Percentiles rank a stretch among this genome's conserved stretches.
phyloP scores from a whole-genome alignment of 2,113 vertebrate species.

The Micronycteris hirsuta region DNA sequence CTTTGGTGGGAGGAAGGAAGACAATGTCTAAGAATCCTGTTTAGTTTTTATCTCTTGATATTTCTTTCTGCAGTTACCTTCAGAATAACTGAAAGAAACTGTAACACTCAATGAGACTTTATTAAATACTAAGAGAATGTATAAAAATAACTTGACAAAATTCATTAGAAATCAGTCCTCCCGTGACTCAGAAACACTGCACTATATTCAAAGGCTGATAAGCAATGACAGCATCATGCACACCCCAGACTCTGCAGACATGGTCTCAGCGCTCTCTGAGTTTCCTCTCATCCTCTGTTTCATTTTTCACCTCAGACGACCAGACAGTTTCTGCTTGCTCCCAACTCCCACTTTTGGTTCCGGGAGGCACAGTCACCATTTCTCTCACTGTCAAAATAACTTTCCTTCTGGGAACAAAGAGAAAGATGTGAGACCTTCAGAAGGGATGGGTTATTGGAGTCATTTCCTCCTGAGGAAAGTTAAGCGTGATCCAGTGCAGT shows the following conservation, averaged over 20 bases:
- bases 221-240: neutral
- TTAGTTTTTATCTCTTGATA: neutral
- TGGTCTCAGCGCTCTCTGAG: neutral
- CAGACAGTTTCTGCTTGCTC: neutral
- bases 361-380: neutral
- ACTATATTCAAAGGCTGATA: neutral
- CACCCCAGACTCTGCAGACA: neutral
- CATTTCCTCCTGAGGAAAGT: neutral
- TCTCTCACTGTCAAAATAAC: neutral
- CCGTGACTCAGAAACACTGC: neutral
- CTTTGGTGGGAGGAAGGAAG: neutral
- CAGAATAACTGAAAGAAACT: neutral
- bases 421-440: neutral
- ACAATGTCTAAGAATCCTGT: neutral
- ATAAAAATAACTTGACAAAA: neutral
- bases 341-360: neutral
- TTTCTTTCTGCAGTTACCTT: neutral
- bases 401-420: neutral
- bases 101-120: neutral
- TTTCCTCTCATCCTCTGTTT: neutral
- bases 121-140: neutral
- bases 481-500: neutral
- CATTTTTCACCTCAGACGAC: neutral
- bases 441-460: neutral
- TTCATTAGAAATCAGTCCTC: neutral